Percentiles rank a stretch among this genome's conserved stretches.
Conservation (phyloP, 2,888 invertebrate species). For the Prenolepis imparis region DNA sequence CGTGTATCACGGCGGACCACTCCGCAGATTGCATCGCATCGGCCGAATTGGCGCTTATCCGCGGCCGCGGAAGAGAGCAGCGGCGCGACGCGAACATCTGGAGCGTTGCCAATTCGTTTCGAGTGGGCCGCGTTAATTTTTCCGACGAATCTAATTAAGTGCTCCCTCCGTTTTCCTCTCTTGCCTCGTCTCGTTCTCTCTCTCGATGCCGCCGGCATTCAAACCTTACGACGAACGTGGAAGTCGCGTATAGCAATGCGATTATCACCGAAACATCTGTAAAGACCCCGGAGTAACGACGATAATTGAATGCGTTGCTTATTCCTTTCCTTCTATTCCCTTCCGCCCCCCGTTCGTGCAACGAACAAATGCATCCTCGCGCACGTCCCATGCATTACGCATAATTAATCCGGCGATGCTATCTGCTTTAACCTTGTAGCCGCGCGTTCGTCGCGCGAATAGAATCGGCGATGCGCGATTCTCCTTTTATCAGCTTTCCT, state of each 20-base stretch:
- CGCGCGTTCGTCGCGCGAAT: constrained; percentile 74
- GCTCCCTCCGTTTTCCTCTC: constrained; percentile 41
- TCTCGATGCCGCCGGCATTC: constrained; percentile 73
- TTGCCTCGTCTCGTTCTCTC: not conserved
- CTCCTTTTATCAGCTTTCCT: constrained; percentile 71
- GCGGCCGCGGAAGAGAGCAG: constrained; percentile 31
- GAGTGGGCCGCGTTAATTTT: constrained; percentile 67
- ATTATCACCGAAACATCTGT: constrained; percentile 80
- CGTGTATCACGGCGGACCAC: constrained; percentile 33
- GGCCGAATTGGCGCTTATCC: constrained; percentile 29
- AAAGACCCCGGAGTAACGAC: constrained; percentile 75
- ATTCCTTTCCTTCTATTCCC: constrained; percentile 21
- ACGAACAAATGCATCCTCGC: constrained; percentile 47
- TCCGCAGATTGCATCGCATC: constrained; percentile 39
- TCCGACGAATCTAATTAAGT: constrained; percentile 71
- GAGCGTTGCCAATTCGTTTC: constrained; percentile 59
- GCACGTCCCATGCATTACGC: constrained; percentile 78
- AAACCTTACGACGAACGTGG: constrained; percentile 72
- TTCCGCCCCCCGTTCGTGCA: constrained; percentile 16
- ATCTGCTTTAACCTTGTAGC: constrained; percentile 75
- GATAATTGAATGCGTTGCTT: constrained; percentile 80
- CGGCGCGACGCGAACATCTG: constrained; percentile 52
- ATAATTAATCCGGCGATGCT: constrained; percentile 81
- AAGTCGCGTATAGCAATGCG: constrained; percentile 72
- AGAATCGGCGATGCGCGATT: constrained; percentile 72